Evolutionary conservation across 1,140 invertebrate genomes (phyloP).

Genomic region (Drosophila sechellia): DNA sequence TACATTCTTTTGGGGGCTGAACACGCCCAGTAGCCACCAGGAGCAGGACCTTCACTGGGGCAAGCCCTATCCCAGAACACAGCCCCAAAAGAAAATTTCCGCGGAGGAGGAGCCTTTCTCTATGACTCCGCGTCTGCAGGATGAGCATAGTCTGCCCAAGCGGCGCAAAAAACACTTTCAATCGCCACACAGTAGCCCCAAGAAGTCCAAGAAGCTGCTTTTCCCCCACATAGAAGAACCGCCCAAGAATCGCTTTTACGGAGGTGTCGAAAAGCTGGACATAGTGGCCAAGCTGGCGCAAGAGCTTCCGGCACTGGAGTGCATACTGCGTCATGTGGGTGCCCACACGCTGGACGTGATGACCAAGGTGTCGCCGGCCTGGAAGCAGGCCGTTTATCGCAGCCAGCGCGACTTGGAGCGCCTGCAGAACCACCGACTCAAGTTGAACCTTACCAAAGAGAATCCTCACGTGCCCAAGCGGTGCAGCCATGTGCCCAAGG

Average conservation of each 20-base stretch:
- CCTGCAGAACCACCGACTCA: slow-evolving; percentile 62
- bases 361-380: slow-evolving; percentile 57
- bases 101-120: slow-evolving; percentile 17
- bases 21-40: slow-evolving; percentile 40
- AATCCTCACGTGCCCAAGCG: slow-evolving; percentile 45
- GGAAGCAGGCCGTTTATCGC: slow-evolving; percentile 47
- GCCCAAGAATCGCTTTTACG: slow-evolving; percentile 46
- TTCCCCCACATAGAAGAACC: slow-evolving; percentile 31
- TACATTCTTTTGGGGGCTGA: background rate
- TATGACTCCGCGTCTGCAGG: slow-evolving; percentile 39
- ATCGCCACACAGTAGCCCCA: slow-evolving; percentile 61
- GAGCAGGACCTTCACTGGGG: slow-evolving; percentile 16
- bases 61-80: slow-evolving; percentile 11
- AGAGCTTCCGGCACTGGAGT: slow-evolving; percentile 56
- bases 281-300: slow-evolving; percentile 57
- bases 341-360: slow-evolving; percentile 60
- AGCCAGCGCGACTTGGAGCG: slow-evolving; percentile 43
- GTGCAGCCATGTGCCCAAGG: slow-evolving; percentile 25
- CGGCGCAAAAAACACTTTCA: slow-evolving; percentile 50
- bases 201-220: slow-evolving; percentile 65
- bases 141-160: slow-evolving; percentile 34
- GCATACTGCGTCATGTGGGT: slow-evolving; percentile 49
- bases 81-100: background rate
- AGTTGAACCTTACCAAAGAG: slow-evolving; percentile 62
- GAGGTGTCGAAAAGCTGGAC: slow-evolving; percentile 59